Percentiles rank a stretch among this genome's conserved stretches.
These are phyloP conservation scores for Fragum sueziense DNA, from an alignment of 2,888 invertebrate genomes.

Conservation along the genomic window DNA sequence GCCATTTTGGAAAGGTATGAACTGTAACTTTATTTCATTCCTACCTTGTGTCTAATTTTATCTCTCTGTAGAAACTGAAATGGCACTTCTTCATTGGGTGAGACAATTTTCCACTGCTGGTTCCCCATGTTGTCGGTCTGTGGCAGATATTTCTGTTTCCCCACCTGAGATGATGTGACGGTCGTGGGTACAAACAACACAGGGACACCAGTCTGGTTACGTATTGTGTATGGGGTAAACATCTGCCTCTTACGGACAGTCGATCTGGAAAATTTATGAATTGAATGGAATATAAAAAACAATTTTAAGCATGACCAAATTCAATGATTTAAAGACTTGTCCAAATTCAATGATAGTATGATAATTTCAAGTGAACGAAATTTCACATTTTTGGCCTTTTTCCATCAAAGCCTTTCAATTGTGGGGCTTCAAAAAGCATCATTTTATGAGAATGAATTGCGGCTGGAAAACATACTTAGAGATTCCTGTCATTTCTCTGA, in stretches of 20 bases:
- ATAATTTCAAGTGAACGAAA: no score
- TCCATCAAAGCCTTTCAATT: no score
- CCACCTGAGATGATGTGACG: slow-evolving; percentile 80
- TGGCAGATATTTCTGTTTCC: background rate
- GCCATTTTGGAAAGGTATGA: no score
- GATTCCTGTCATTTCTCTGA: no score
- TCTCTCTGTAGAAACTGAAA: slow-evolving; percentile 93
- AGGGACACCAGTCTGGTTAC: slow-evolving; percentile 94
- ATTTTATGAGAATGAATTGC: no score
- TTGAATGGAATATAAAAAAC: no score
- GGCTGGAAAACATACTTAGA: no score
- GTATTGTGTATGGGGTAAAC: slow-evolving; percentile 96
- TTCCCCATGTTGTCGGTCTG: background rate
- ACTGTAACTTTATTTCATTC: background rate
- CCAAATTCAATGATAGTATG: no score
- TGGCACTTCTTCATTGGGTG: slow-evolving; percentile 90
- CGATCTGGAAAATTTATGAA: background rate
- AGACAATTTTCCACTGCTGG: slow-evolving; percentile 88
- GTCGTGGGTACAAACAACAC: slow-evolving; percentile 93
- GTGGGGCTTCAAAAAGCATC: no score
- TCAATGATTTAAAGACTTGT: no score
- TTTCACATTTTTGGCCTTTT: no score
- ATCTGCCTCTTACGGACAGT: slow-evolving; percentile 88
- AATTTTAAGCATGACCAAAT: no score
- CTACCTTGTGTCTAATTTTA: slow-evolving; percentile 82